Conservation (phyloP, 2,113 vertebrate species). For the Hymenochirus boettgeri region DNA sequence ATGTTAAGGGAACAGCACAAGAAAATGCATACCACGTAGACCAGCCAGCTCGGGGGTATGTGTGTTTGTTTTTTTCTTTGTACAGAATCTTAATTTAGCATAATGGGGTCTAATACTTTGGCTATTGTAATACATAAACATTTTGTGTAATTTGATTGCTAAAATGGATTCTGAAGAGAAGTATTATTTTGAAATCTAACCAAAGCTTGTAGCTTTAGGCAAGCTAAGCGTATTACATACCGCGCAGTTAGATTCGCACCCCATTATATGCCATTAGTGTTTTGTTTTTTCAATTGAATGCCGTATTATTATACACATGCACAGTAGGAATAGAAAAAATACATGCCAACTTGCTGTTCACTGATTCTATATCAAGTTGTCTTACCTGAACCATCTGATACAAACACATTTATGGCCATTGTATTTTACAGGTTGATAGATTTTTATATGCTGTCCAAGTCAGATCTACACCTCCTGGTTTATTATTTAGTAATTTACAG, state of each 20-base stretch:
- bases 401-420: conserved; percentile 75
- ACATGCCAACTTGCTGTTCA: conserved; percentile 46
- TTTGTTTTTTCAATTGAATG: conserved; percentile 18
- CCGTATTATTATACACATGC: conserved; percentile 24
- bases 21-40: no score
- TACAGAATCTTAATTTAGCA: conserved; percentile 27
- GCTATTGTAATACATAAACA: conserved; percentile 36
- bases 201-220: conserved; percentile 30
- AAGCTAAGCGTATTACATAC: conserved; percentile 30
- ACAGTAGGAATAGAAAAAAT: conserved; percentile 22
- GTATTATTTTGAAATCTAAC: conserved; percentile 33
- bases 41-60: no score
- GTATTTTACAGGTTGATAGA: conserved; percentile 88
- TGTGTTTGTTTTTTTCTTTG: neutral
- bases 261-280: conserved; percentile 24
- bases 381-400: conserved; percentile 66
- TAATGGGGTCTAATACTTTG: conserved; percentile 20
- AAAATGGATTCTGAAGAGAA: conserved; percentile 3
- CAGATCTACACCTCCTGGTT: conserved; percentile 76
- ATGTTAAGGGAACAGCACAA: no score
- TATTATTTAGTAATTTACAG: conserved; percentile 86
- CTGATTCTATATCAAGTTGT: conserved; percentile 40
- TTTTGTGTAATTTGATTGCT: conserved; percentile 40
- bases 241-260: conserved; percentile 23
- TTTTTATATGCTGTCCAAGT: conserved; percentile 85